phyloP scores from a whole-genome alignment of 2,888 invertebrate genomes.

The Melitaea athalia region DNA sequence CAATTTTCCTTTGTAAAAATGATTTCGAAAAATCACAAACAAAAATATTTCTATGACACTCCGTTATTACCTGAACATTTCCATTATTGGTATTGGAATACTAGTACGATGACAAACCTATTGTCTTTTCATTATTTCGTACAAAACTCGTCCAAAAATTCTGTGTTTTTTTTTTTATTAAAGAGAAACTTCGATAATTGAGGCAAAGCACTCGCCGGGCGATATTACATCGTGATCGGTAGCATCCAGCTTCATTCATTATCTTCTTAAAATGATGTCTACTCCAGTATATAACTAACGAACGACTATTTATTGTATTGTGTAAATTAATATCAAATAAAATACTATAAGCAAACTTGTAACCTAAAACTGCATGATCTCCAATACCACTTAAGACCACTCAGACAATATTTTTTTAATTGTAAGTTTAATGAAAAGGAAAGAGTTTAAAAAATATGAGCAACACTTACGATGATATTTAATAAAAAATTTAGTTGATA shows the following conservation, averaged over 20 bases:
- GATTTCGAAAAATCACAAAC: conserved; percentile 1
- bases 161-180: conserved; percentile 11
- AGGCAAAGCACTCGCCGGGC: conserved; percentile 29
- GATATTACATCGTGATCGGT: conserved; percentile 38
- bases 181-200: conserved; percentile 32
- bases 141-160: conserved; percentile 2
- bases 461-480: too few relatives aligned
- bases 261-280: conserved; percentile 31
- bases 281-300: neutral
- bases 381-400: too few relatives aligned
- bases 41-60: neutral
- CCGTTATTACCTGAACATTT: conserved; percentile 10
- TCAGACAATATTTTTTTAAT: too few relatives aligned
- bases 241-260: conserved; percentile 33
- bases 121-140: conserved; percentile 9
- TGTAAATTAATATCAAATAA: too few relatives aligned
- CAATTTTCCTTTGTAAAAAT: neutral
- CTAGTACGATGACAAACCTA: neutral
- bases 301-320: too few relatives aligned
- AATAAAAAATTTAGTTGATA: too few relatives aligned
- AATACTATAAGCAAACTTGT: too few relatives aligned
- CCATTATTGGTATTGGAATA: neutral
- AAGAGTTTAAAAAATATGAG: too few relatives aligned
- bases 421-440: too few relatives aligned
- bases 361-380: too few relatives aligned